A percentile compares a stretch with the other conserved stretches of the same genome.
Evolutionary conservation across 2,888 invertebrate species (phyloP).

Genomic region (Microctonus hyperodae): DNA sequence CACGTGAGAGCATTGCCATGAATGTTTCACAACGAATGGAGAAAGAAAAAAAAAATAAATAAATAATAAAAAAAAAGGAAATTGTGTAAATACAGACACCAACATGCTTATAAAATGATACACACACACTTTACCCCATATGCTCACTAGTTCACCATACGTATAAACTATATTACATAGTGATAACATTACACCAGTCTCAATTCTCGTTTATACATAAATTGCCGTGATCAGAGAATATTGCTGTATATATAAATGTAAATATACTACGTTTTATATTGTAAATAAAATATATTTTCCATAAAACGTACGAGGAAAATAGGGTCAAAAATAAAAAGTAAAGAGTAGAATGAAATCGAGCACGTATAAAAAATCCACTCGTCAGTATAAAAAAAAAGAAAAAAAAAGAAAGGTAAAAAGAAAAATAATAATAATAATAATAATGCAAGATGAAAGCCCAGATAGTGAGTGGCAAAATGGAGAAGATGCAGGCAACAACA

Average conservation of each 20-base stretch:
- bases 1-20: background rate
- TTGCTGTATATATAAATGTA: background rate
- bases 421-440: background rate
- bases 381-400: slow-evolving; percentile 11
- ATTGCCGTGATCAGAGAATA: background rate
- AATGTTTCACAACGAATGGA: slow-evolving; percentile 6
- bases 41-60: too few species aligned
- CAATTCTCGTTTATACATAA: background rate
- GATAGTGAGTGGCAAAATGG: background rate
- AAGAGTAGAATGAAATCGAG: background rate
- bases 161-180: background rate
- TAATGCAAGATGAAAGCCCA: background rate
- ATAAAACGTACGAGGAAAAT: background rate
- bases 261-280: background rate
- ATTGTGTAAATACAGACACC: too few species aligned
- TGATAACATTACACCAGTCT: too few species aligned
- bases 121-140: too few species aligned
- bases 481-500: background rate
- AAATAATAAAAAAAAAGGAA: too few species aligned
- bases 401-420: slow-evolving; percentile 14
- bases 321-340: too few species aligned
- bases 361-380: background rate
- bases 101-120: too few species aligned
- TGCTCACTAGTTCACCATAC: too few species aligned
- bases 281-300: background rate